phyloP scores from a whole-genome alignment of 2,888 invertebrate genomes.

The Entomobrya multifasciata region DNA sequence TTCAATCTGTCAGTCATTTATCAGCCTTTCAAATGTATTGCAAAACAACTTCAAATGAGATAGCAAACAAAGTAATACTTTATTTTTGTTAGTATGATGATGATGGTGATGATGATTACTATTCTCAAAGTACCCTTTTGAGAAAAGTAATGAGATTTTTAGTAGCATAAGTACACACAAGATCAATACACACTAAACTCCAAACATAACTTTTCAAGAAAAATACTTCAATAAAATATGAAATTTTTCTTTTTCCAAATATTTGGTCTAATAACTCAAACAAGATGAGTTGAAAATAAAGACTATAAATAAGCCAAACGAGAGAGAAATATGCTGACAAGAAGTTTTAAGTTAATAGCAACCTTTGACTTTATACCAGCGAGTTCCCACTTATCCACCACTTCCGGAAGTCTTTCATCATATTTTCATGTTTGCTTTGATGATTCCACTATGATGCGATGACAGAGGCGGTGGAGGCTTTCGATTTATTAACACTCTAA shows the following conservation, averaged over 20 bases:
- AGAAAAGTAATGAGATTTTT: constrained; percentile 16
- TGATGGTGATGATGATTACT: neutral
- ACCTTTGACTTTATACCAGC: no score
- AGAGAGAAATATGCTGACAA: no score
- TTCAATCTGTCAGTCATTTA: constrained; percentile 69
- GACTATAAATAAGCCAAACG: no score
- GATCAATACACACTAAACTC: no score
- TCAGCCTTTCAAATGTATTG: constrained; percentile 56
- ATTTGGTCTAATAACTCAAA: neutral
- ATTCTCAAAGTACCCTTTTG: constrained; percentile 2
- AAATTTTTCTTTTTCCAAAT: neutral
- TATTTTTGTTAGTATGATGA: neutral
- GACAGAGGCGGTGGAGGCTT: neutral
- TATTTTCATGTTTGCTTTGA: neutral
- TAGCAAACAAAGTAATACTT: constrained; percentile 11
- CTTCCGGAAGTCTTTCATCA: neutral
- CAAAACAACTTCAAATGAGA: constrained; percentile 44
- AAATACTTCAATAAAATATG: neutral
- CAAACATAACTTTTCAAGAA: no score
- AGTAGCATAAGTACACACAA: neutral
- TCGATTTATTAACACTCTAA: neutral
- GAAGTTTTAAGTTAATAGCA: no score
- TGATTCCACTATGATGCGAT: neutral
- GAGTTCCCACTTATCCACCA: neutral
- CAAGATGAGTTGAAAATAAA: neutral